These are phyloP conservation scores for Myotis findleyi DNA, from an alignment of 2,797 vertebrate genomes.

Conservation along the genomic window DNA sequence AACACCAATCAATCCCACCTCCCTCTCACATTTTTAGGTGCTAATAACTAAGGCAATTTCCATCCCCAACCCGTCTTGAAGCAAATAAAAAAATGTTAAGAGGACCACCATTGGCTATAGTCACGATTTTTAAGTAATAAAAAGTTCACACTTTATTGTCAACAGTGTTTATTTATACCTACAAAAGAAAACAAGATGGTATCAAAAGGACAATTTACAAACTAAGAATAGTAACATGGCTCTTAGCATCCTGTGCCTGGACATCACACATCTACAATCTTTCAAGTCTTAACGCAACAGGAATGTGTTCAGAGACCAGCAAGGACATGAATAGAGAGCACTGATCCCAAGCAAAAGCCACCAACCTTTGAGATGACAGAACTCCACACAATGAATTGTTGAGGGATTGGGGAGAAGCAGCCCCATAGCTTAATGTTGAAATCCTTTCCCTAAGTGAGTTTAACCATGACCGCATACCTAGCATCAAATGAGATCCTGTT, in stretches of 20 bases:
- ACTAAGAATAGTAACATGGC: conserved; percentile 89
- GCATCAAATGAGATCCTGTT: conserved; percentile 67
- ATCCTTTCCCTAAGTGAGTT: conserved; percentile 67
- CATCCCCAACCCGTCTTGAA: neutral
- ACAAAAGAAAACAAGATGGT: conserved; percentile 92
- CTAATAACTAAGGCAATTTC: neutral
- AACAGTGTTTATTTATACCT: conserved; percentile 92
- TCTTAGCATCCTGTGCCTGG: conserved; percentile 88
- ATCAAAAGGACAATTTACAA: conserved; percentile 91
- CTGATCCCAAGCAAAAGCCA: conserved; percentile 87
- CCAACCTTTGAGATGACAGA: conserved; percentile 84
- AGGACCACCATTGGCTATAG: neutral
- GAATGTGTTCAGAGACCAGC: conserved; percentile 90
- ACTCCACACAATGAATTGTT: conserved; percentile 82
- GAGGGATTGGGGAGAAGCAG: conserved; percentile 76
- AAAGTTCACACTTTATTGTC: conserved; percentile 85
- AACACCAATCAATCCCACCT: neutral
- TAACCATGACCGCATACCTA: conserved; percentile 61
- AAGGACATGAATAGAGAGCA: conserved; percentile 77
- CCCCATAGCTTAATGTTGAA: conserved; percentile 33
- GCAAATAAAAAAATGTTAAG: neutral
- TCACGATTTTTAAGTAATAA: conserved; percentile 68
- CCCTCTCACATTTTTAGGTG: conserved; percentile 44
- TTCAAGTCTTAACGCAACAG: conserved; percentile 88
- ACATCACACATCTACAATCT: conserved; percentile 86